Evolutionary conservation across 2,888 invertebrate species (phyloP).

Genomic region (Athripsodes cinereus): DNA sequence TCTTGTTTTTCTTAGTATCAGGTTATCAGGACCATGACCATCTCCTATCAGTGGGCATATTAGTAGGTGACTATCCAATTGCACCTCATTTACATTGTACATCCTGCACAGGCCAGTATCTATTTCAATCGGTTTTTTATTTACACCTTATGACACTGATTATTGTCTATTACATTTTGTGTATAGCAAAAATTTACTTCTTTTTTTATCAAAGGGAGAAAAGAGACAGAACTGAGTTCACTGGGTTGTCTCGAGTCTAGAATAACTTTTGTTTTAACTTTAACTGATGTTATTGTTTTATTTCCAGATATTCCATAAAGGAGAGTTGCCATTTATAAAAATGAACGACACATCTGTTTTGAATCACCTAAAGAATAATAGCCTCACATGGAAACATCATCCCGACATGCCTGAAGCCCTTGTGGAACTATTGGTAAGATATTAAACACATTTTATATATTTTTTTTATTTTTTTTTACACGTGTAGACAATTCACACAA

Average conservation of each 20-base stretch:
- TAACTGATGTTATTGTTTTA: neutral
- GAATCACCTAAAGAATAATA: slow-evolving; percentile 55
- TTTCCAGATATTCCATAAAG: slow-evolving; percentile 45
- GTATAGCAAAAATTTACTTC: too few relatives aligned
- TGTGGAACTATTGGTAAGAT: slow-evolving; percentile 51
- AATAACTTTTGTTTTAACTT: neutral
- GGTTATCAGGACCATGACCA: neutral
- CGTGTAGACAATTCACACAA: neutral
- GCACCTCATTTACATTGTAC: neutral
- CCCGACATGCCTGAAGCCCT: slow-evolving; percentile 56
- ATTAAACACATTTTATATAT: neutral
- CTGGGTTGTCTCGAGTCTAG: too few relatives aligned
- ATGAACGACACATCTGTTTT: slow-evolving; percentile 71
- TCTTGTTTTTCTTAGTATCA: neutral
- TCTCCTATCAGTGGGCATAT: too few relatives aligned
- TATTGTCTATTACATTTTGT: neutral
- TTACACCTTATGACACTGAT: too few relatives aligned
- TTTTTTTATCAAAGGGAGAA: too few relatives aligned
- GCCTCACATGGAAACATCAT: slow-evolving; percentile 64
- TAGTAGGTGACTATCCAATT: too few relatives aligned
- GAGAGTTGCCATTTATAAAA: slow-evolving; percentile 52
- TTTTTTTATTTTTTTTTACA: neutral
- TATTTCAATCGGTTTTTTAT: too few relatives aligned
- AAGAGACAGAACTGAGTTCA: too few relatives aligned
- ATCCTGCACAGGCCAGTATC: too few relatives aligned